These are phyloP conservation scores for Cyrtodaria siliqua DNA, from an alignment of 2,888 invertebrate genomes.

Conservation along the genomic window DNA sequence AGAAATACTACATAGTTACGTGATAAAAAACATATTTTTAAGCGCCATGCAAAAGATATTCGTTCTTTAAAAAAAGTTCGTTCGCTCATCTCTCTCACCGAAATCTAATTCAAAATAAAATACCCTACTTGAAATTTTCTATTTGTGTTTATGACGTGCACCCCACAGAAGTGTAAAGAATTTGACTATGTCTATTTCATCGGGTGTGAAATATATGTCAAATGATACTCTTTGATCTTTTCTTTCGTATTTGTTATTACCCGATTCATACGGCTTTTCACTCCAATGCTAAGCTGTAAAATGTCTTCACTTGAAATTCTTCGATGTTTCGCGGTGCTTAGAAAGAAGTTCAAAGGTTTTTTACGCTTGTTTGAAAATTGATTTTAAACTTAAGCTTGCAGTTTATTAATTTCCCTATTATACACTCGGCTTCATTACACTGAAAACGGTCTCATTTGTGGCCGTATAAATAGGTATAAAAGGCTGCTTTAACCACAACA, in stretches of 20 bases:
- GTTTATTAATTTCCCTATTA: conserved; percentile 56
- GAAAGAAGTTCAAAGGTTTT: conserved; percentile 52
- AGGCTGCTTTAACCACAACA: neutral
- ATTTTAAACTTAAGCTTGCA: conserved; percentile 49
- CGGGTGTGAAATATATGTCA: conserved; percentile 49
- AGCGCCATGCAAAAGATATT: no score
- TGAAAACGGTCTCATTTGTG: conserved; percentile 11
- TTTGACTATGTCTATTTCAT: conserved; percentile 27
- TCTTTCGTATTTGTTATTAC: conserved; percentile 28
- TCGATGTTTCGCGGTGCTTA: conserved; percentile 4
- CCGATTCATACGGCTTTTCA: conserved; percentile 21
- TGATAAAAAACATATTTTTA: no score
- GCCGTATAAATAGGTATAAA: conserved; percentile 3
- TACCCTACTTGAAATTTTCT: no score
- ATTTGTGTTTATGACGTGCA: no score
- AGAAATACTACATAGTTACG: no score
- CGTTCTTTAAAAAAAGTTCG: no score
- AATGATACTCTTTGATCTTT: conserved; percentile 48
- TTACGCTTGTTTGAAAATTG: conserved; percentile 64
- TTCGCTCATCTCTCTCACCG: no score
- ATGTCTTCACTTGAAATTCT: conserved; percentile 17
- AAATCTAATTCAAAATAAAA: no score
- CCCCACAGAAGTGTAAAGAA: conserved; percentile 25
- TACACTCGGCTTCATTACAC: conserved; percentile 31
- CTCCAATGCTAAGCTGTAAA: conserved; percentile 31